A percentile compares a stretch with the other conserved stretches of the same genome.
Conservation (phyloP, 2,113 vertebrate species). For the Gallinago paraguaiae region DNA sequence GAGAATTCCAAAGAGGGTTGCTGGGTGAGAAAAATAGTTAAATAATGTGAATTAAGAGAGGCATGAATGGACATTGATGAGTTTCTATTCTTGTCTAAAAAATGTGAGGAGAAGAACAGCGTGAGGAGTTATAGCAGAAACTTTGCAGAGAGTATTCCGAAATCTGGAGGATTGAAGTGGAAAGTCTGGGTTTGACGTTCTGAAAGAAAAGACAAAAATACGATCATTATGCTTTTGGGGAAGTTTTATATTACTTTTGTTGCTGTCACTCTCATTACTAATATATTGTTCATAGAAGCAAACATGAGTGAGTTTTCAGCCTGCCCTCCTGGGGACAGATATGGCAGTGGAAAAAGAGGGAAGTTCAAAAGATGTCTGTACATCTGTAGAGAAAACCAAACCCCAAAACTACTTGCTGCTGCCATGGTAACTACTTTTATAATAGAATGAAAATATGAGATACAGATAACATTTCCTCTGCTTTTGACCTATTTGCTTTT, state of each 20-base stretch:
- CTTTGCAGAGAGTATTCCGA: background rate
- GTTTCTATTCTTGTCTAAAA: background rate
- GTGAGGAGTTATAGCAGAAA: background rate
- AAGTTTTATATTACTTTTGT: background rate
- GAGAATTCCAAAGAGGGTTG: background rate
- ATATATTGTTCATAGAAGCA: background rate
- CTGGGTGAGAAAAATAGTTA: background rate
- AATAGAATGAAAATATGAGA: background rate
- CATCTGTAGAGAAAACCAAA: background rate
- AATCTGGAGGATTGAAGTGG: background rate
- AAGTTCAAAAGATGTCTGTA: background rate
- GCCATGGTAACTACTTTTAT: conserved; percentile 17
- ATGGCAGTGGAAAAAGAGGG: background rate
- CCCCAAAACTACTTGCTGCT: background rate
- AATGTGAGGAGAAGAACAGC: background rate
- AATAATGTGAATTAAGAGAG: background rate
- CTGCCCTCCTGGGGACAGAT: background rate
- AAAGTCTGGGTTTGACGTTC: background rate
- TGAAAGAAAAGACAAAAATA: background rate
- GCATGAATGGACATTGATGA: background rate
- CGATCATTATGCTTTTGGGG: background rate
- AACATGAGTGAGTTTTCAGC: background rate
- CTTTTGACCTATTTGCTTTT: conserved; percentile 35
- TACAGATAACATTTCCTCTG: background rate
- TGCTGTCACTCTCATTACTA: background rate